Percentiles rank a stretch among this genome's conserved stretches.
Evolutionary conservation across 2,888 invertebrate genomes (phyloP).

Genomic region (Lithosia quadra): DNA sequence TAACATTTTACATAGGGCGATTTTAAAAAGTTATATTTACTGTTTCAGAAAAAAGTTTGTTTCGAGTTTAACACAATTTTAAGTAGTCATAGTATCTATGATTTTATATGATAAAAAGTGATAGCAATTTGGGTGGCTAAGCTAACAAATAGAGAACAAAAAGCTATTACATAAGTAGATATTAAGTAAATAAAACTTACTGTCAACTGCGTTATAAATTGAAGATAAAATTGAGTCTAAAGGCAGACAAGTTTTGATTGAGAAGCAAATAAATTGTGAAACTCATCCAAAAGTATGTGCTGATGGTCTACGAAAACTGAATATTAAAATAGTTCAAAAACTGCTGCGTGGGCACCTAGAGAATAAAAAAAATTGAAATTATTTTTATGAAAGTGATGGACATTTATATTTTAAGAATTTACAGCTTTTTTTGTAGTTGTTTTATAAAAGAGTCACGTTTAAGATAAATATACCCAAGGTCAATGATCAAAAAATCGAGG

Average conservation of each 20-base stretch:
- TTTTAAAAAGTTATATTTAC: slow-evolving; percentile 28
- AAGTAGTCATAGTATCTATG: not conserved
- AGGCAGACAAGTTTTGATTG: slow-evolving; percentile 44
- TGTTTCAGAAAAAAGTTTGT: slow-evolving; percentile 17
- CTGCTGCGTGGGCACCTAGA: slow-evolving; percentile 6
- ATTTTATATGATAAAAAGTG: not conserved
- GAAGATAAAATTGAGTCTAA: not conserved
- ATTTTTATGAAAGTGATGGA: not conserved
- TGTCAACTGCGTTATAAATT: not conserved
- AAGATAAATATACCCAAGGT: no score
- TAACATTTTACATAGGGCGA: slow-evolving; percentile 26
- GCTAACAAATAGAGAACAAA: no score
- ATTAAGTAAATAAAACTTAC: not conserved
- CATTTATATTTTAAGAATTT: not conserved
- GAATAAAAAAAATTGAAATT: not conserved
- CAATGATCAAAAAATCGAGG: no score
- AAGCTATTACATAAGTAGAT: no score
- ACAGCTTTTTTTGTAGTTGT: no score
- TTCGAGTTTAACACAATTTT: not conserved
- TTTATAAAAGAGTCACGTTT: not conserved
- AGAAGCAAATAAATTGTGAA: slow-evolving; percentile 49
- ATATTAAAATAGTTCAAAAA: slow-evolving; percentile 39
- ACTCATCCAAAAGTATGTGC: slow-evolving; percentile 38
- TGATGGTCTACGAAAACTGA: slow-evolving; percentile 38
- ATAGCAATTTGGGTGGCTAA: not conserved